Evolutionary conservation across 2,888 invertebrate genomes (phyloP).

Genomic region (Teleiodes luculella): DNA sequence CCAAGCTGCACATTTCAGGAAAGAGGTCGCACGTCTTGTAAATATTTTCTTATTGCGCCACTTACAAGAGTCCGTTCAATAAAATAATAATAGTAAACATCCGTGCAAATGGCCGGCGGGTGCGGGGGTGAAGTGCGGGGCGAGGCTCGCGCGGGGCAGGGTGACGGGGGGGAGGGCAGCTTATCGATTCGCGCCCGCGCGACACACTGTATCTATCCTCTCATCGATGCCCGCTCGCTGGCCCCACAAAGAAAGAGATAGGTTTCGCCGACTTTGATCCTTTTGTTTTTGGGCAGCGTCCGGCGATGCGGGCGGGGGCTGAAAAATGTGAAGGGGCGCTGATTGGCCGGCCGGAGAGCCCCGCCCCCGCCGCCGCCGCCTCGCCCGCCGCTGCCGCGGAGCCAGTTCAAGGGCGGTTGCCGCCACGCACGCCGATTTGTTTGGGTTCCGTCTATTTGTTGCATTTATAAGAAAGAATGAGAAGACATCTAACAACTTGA

Average conservation of each 20-base stretch:
- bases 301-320: conserved; percentile 76
- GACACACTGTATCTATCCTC: conserved; percentile 77
- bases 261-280: conserved; percentile 79
- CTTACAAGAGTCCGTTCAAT: conserved; percentile 73
- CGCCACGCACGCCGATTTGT: conserved; percentile 57
- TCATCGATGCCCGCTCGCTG: conserved; percentile 75
- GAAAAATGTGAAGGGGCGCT: conserved; percentile 76
- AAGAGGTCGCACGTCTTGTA: conserved; percentile 4
- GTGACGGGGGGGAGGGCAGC: conserved; percentile 34
- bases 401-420: conserved; percentile 75
- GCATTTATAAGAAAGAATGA: conserved; percentile 26
- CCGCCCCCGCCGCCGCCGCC: conserved; percentile 54
- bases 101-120: conserved; percentile 77
- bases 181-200: conserved; percentile 77
- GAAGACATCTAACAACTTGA: too few species aligned
- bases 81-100: conserved; percentile 79
- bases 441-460: conserved; percentile 56
- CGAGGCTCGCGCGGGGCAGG: conserved; percentile 45
- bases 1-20: not conserved
- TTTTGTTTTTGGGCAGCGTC: conserved; percentile 80
- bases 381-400: conserved; percentile 40
- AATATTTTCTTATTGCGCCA: conserved; percentile 70
- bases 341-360: conserved; percentile 69
- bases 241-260: conserved; percentile 79
- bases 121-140: conserved; percentile 37